phyloP scores from a whole-genome alignment of 2,113 vertebrate genomes.

The Galeopterus variegatus region DNA sequence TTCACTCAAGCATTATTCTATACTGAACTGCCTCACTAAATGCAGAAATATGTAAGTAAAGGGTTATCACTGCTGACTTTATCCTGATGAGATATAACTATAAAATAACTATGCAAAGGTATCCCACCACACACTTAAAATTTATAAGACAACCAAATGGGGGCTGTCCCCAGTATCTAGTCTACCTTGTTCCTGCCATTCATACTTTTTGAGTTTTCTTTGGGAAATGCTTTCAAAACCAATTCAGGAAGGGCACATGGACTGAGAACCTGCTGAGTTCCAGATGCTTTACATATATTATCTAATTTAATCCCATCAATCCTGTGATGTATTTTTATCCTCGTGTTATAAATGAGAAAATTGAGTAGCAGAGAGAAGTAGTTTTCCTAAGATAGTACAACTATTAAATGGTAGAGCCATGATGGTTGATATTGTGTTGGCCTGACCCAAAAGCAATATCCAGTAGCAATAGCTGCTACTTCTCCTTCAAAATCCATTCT shows the following conservation, averaged over 20 bases:
- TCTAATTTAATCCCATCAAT: not conserved
- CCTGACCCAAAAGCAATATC: not conserved
- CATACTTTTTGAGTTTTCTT: slow-evolving; percentile 25
- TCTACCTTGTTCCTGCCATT: not conserved
- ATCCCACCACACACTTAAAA: not conserved
- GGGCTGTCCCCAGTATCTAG: not conserved
- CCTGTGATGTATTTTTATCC: not conserved
- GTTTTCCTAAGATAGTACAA: not conserved
- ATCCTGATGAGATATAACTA: not conserved
- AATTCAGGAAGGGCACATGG: not conserved
- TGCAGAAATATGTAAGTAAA: not conserved
- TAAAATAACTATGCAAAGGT: not conserved
- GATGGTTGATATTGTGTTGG: not conserved
- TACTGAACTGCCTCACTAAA: not conserved
- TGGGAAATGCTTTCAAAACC: slow-evolving; percentile 9
- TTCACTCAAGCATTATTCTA: not conserved
- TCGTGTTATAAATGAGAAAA: not conserved
- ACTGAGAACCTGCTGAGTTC: not conserved
- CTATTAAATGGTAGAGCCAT: not conserved
- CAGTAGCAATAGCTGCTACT: not conserved
- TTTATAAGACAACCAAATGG: not conserved
- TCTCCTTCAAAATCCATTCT: slow-evolving; percentile 6
- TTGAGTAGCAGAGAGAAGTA: not conserved
- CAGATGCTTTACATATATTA: not conserved
- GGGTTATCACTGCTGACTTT: not conserved